Conservation (phyloP, 2,113 vertebrate species). For the Cromileptes altivelis region DNA sequence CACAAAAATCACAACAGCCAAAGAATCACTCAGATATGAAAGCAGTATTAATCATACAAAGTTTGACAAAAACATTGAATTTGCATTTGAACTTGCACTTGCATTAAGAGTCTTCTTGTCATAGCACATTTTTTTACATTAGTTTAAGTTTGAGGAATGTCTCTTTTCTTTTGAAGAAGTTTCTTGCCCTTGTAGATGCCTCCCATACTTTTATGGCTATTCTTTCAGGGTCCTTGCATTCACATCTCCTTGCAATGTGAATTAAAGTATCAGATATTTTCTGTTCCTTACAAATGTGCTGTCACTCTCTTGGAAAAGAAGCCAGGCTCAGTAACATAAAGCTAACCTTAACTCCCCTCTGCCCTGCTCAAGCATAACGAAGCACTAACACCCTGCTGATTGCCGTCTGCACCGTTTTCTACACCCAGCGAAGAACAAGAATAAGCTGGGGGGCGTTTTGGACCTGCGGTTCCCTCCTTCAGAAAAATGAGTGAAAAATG, state of each 20-base stretch:
- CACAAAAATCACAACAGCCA: too few species aligned
- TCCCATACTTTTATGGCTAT: too few species aligned
- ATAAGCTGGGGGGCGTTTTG: slow-evolving; percentile 26
- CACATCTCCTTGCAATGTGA: neutral
- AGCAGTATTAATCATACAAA: too few species aligned
- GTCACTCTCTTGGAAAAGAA: neutral
- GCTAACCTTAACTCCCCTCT: slow-evolving; percentile 4
- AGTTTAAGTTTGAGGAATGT: neutral
- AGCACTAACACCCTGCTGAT: slow-evolving; percentile 24
- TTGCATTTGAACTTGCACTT: too few species aligned
- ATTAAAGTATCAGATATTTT: neutral
- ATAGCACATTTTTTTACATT: too few species aligned
- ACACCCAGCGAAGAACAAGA: slow-evolving; percentile 54
- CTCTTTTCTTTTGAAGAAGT: neutral
- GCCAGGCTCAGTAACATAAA: neutral
- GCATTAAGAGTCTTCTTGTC: too few species aligned
- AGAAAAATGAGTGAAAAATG: slow-evolving; percentile 23
- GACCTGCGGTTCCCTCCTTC: neutral
- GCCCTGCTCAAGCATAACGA: slow-evolving; percentile 1
- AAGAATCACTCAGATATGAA: too few species aligned
- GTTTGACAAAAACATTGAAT: too few species aligned
- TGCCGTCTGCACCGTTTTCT: slow-evolving; percentile 15
- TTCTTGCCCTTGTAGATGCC: neutral
- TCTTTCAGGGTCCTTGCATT: too few species aligned
- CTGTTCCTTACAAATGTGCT: neutral